These are phyloP conservation scores for Rhopalosiphum nymphaeae DNA, from an alignment of 2,888 invertebrate species.

Conservation along the genomic window DNA sequence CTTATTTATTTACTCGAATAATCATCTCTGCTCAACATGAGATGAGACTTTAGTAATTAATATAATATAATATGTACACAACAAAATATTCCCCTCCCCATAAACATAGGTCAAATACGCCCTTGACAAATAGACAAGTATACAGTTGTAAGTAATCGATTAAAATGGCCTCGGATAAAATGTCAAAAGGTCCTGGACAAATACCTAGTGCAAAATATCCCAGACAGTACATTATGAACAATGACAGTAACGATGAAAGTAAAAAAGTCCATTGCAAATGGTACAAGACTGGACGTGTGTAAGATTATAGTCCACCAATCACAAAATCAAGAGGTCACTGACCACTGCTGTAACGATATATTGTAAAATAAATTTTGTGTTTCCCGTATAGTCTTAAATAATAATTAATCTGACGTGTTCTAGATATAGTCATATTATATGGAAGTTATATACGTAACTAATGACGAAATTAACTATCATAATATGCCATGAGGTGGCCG, in stretches of 20 bases:
- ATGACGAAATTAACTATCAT: too few relatives aligned
- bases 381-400: too few relatives aligned
- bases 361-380: too few relatives aligned
- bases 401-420: too few relatives aligned
- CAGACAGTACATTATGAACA: not conserved
- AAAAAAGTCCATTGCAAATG: not conserved
- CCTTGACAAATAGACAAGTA: not conserved
- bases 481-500: too few relatives aligned
- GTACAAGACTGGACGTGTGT: not conserved
- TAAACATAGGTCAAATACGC: not conserved
- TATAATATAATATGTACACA: not conserved
- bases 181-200: conserved; percentile 8
- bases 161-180: not conserved
- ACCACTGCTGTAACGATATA: too few relatives aligned
- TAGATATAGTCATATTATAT: too few relatives aligned
- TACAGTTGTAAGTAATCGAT: not conserved
- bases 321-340: too few relatives aligned
- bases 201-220: not conserved
- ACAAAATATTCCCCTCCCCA: not conserved
- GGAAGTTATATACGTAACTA: too few relatives aligned
- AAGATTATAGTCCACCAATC: too few relatives aligned
- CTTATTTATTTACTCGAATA: not conserved
- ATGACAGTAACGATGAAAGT: not conserved
- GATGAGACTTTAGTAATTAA: not conserved
- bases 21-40: not conserved